Percentiles rank a stretch among this genome's conserved stretches.
These are phyloP conservation scores for Characodon lateralis DNA, from an alignment of 2,797 vertebrate genomes.

Conservation along the genomic window DNA sequence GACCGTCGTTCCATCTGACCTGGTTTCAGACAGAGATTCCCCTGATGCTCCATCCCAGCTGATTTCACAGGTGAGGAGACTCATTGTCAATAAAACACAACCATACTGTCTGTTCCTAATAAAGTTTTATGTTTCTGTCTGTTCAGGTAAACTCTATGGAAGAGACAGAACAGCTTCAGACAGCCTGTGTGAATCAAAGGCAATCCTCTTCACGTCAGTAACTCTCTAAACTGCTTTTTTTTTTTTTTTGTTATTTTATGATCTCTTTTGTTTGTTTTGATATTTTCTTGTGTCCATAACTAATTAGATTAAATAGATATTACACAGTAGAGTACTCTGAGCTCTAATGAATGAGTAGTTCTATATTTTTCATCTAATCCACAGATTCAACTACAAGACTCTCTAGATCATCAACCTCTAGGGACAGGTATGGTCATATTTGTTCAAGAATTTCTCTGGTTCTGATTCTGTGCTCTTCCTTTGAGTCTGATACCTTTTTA, in stretches of 20 bases:
- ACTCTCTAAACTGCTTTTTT: background rate
- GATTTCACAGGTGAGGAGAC: constrained; percentile 50
- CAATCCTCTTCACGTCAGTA: constrained; percentile 46
- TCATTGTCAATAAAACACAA: background rate
- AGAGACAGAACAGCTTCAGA: constrained; percentile 81
- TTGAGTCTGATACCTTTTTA: constrained; percentile 7
- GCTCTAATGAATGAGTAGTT: background rate
- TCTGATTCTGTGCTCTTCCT: background rate
- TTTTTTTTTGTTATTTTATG: background rate
- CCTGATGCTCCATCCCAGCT: constrained; percentile 27
- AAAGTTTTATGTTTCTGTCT: constrained; percentile 31
- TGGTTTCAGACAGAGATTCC: constrained; percentile 33
- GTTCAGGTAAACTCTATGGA: constrained; percentile 84
- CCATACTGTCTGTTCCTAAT: background rate
- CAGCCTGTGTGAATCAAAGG: constrained; percentile 44
- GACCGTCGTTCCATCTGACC: constrained; percentile 11
- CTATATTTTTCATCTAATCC: constrained; percentile 4
- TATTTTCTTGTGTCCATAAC: background rate
- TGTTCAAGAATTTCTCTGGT: constrained; percentile 1
- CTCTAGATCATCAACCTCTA: constrained; percentile 4
- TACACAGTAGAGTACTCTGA: background rate
- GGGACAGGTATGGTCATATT: constrained; percentile 5
- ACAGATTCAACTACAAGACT: constrained; percentile 5
- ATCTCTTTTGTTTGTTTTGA: background rate
- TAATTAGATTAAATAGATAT: background rate